phyloP scores from a whole-genome alignment of 2,888 invertebrate genomes.

The Ormyrus thymus region DNA sequence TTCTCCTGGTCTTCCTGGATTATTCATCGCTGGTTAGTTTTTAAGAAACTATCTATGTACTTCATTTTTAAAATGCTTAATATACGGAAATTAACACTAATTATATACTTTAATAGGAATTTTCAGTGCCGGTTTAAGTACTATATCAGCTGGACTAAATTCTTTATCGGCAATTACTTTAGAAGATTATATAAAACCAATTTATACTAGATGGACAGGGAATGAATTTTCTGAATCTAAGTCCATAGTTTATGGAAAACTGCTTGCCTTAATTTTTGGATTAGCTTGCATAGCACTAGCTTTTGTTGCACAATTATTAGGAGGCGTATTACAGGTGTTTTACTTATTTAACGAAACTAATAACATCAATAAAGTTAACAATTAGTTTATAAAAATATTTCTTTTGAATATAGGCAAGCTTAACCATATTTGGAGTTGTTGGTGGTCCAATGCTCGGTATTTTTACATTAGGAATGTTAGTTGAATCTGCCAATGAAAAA shows the following conservation, averaged over 20 bases:
- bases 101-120: constrained; percentile 77
- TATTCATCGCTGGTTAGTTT: constrained; percentile 83
- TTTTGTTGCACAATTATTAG: constrained; percentile 87
- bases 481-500: constrained; percentile 82
- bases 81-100: neutral
- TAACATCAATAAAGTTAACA: neutral
- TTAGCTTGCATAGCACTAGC: constrained; percentile 86
- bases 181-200: constrained; percentile 86
- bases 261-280: constrained; percentile 85
- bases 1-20: constrained; percentile 88
- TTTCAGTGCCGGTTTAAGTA: constrained; percentile 93
- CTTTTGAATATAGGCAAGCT: constrained; percentile 76
- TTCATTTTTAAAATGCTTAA: neutral
- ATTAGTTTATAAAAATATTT: neutral
- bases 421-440: constrained; percentile 91
- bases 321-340: constrained; percentile 85
- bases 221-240: constrained; percentile 59
- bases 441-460: constrained; percentile 92
- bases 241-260: constrained; percentile 74
- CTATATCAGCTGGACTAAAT: constrained; percentile 93
- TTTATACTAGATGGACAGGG: constrained; percentile 60
- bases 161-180: constrained; percentile 93
- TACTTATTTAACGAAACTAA: neutral
- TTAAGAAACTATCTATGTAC: neutral
- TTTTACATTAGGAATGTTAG: constrained; percentile 91